Evolutionary conservation across 2,113 vertebrate genomes (phyloP).

Genomic region (Penelope pileata): DNA sequence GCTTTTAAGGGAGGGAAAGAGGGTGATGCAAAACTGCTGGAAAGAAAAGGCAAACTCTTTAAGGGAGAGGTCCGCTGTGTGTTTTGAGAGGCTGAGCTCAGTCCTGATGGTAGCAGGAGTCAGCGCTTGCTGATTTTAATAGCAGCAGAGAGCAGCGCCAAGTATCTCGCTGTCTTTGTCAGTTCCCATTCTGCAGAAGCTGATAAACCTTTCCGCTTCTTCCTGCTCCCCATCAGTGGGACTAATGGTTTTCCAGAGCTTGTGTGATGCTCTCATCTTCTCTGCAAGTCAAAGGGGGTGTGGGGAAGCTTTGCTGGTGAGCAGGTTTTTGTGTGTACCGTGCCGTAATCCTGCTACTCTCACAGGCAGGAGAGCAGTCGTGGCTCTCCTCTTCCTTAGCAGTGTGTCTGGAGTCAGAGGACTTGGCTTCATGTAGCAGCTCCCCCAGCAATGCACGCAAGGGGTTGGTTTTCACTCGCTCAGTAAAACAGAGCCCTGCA

Average conservation of each 20-base stretch:
- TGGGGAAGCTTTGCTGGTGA: neutral
- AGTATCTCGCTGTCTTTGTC: conserved; percentile 34
- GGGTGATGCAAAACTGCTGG: neutral
- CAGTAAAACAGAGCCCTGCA: neutral
- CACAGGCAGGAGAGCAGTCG: neutral
- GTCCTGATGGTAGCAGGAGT: neutral
- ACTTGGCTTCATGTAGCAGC: neutral
- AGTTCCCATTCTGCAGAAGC: neutral
- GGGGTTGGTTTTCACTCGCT: neutral
- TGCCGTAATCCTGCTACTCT: neutral
- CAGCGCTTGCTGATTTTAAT: conserved; percentile 19
- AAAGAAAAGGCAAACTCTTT: neutral
- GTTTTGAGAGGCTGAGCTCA: neutral
- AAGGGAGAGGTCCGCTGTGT: neutral
- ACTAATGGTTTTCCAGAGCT: neutral
- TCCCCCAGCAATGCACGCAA: fast-evolving
- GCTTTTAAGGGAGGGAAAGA: neutral
- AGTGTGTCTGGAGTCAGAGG: neutral
- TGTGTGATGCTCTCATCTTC: neutral
- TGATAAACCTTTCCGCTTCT: neutral
- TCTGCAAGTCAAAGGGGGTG: neutral
- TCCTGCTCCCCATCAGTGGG: neutral
- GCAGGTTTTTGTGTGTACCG: neutral
- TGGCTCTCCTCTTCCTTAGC: neutral
- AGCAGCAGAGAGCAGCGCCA: neutral